Percentiles rank a stretch among this genome's conserved stretches.
Conservation (phyloP, 2,113 vertebrate species). For the Phalacrocorax pelagicus region DNA sequence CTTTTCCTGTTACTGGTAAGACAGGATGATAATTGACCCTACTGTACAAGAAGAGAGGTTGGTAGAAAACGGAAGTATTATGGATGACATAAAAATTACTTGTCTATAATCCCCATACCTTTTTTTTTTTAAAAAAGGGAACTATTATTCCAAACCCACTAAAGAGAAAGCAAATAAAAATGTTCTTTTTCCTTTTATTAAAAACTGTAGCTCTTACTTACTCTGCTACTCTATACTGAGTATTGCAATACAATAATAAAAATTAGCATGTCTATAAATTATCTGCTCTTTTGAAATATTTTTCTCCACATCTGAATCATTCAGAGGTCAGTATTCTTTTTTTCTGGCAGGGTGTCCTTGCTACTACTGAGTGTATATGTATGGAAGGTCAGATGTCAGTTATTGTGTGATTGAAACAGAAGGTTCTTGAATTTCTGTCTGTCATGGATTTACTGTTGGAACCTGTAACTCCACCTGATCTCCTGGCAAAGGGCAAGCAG, state of each 20-base stretch:
- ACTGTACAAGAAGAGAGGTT: background rate
- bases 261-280: background rate
- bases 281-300: background rate
- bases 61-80: background rate
- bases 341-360: background rate
- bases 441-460: background rate
- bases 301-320: background rate
- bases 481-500: background rate
- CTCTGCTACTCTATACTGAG: background rate
- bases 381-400: background rate
- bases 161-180: background rate
- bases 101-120: background rate
- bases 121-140: background rate
- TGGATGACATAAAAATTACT: background rate
- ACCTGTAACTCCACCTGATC: background rate
- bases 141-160: background rate
- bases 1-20: constrained; percentile 43
- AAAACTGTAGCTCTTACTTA: background rate
- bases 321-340: background rate
- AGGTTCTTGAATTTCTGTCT: background rate
- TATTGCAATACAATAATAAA: background rate
- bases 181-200: background rate
- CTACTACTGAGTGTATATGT: background rate
- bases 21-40: constrained; percentile 49
- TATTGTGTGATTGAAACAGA: background rate